phyloP scores from a whole-genome alignment of 35 echinoderm and acorn worm species.

The Lytechinus pictus region DNA sequence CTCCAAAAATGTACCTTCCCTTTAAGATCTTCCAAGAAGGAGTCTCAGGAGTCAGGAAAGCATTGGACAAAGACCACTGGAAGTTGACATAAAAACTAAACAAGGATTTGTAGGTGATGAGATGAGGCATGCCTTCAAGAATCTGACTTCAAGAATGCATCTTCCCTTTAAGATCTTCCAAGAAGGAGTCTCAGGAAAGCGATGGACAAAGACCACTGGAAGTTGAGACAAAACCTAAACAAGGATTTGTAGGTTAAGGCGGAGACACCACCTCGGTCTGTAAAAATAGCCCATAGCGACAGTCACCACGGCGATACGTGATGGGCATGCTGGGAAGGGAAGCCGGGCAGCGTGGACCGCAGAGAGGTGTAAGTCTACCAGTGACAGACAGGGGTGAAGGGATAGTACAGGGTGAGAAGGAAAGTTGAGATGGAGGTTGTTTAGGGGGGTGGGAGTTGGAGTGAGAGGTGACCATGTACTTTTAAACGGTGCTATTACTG shows the following conservation, averaged over 20 bases:
- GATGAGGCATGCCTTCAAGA: neutral
- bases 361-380: neutral
- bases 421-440: neutral
- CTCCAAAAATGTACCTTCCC: neutral
- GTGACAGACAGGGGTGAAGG: neutral
- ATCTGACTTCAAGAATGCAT: neutral
- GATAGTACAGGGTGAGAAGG: neutral
- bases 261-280: neutral
- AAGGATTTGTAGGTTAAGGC: constrained; percentile 45
- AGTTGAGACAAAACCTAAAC: constrained; percentile 41
- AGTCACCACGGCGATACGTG: constrained; percentile 22
- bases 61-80: neutral
- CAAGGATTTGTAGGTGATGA: constrained; percentile 27
- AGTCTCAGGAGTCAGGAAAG: neutral
- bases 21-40: too few relatives aligned
- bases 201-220: neutral
- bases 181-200: neutral
- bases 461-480: neutral
- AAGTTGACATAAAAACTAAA: constrained; percentile 27
- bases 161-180: constrained; percentile 1
- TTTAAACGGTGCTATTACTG: neutral
- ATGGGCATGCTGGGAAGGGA: constrained; percentile 38
- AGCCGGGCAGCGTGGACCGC: neutral
- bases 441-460: neutral
- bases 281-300: constrained; percentile 38